Base-by-base conservation (phyloP, 2,888 invertebrate species). In the Mythimna impura region DNA sequence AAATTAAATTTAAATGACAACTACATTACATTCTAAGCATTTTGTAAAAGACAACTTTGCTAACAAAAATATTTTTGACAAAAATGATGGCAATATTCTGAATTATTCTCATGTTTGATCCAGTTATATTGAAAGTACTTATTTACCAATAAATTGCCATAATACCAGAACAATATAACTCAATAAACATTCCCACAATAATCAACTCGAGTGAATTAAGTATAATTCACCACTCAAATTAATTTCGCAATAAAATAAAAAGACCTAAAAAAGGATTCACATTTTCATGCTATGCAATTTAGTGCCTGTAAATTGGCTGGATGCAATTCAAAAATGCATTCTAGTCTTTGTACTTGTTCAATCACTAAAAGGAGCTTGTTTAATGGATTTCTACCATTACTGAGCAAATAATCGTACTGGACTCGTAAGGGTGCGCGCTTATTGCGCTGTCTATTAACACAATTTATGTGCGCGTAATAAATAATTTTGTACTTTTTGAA, bases 311-410 rank as follows among this genome's bases (percentile, higher is more conserved):
- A 94, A 94, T 94, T 94, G 93, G 90, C 91, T 91, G 90, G 85
- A 91, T 93, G 93, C 92, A 95, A 95, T 95, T 93, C 94, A 93
- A 94, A 94, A 94, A 94, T 93, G 91, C 92, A 94, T 92, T 92
- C 92, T 92, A 90, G 88, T 93, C 93, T 93, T 93, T 94, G 91
- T 92, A 90, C 89, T 92, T 93, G 94, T 95, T 94, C 94, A 94
- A 95, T 95, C 95, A 94, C 95, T 95, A 95, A 96, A 95, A 95
- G 95, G 94, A 93, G 93, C 94, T 94, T 92, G 94, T 96, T 95
- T 96, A 96, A 96, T 96, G 96, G 95, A 95, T 96, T 95, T 96
- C 95, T 94, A 95, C 95, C 94, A 95, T 96, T 95, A 95, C 95
- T 93, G 94, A 93, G 93, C 94, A 95, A 95, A 96, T 96, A 96